Conservation (phyloP, 2,113 vertebrate genomes). For the Callopanchax toddi region DNA sequence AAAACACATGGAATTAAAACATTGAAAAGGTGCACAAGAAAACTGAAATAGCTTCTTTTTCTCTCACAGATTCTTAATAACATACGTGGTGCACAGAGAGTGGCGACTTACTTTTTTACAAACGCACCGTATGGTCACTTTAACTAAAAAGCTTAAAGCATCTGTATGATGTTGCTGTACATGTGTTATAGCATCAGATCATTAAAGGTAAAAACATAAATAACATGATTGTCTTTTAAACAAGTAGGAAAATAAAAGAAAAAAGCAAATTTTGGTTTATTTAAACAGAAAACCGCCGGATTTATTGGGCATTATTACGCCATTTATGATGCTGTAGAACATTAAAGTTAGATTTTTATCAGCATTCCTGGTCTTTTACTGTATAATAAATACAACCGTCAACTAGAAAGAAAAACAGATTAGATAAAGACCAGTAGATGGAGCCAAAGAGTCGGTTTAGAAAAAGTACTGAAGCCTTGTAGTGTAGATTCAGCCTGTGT, state of each 20-base stretch:
- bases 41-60: constrained; percentile 6
- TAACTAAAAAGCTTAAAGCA: constrained; percentile 32
- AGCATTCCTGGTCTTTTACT: constrained; percentile 19
- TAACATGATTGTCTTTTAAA: constrained; percentile 66
- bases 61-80: constrained; percentile 30
- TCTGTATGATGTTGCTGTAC: constrained; percentile 31
- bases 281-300: constrained; percentile 18
- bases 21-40: constrained; percentile 8
- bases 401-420: constrained; percentile 16
- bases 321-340: no score
- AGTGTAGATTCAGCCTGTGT: constrained; percentile 8
- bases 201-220: constrained; percentile 34
- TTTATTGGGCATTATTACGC: constrained; percentile 14
- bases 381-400: background rate
- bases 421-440: constrained; percentile 54
- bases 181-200: constrained; percentile 26
- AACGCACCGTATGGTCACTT: constrained; percentile 21
- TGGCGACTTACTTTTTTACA: constrained; percentile 23
- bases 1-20: constrained; percentile 26
- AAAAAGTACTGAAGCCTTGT: background rate
- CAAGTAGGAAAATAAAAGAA: constrained; percentile 18
- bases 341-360: background rate
- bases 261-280: constrained; percentile 30
- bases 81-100: constrained; percentile 28
- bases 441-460: constrained; percentile 43